These are phyloP conservation scores for Alviniconcha strummeri DNA, from an alignment of 2,888 invertebrate species.

Conservation along the genomic window DNA sequence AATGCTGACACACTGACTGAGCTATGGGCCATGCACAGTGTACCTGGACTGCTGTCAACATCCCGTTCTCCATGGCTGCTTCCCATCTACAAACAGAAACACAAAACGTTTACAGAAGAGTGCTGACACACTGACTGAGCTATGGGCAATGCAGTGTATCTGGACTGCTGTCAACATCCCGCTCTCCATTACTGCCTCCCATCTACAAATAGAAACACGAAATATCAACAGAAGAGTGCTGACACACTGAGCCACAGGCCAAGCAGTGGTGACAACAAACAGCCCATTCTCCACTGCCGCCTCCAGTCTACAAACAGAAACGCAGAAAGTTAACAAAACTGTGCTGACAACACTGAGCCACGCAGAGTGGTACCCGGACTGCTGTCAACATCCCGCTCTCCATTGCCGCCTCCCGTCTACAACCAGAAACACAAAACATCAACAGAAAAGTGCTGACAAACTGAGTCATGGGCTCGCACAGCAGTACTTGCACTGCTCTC, in stretches of 20 bases:
- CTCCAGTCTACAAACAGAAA: conserved; percentile 64
- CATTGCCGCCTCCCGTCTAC: conserved; percentile 72
- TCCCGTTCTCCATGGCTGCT: conserved; percentile 73
- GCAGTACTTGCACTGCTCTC: conserved; percentile 75
- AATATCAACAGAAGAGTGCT: background rate
- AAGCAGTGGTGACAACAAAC: conserved; percentile 69
- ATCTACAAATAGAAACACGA: conserved; percentile 51
- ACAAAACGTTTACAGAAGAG: background rate
- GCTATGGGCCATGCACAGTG: conserved; percentile 72
- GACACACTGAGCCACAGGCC: conserved; percentile 50
- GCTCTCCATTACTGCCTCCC: conserved; percentile 73
- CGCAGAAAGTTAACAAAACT: background rate
- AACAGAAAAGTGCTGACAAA: background rate
- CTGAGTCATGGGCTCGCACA: conserved; percentile 67
- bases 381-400: conserved; percentile 74
- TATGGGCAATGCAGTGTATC: conserved; percentile 74
- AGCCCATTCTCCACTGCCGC: conserved; percentile 74
- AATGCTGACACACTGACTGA: background rate
- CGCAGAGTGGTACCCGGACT: conserved; percentile 75
- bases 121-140: background rate
- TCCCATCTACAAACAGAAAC: conserved; percentile 64
- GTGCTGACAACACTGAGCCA: conserved; percentile 59
- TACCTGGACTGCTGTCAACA: conserved; percentile 75
- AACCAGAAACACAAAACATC: conserved; percentile 15
- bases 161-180: conserved; percentile 74